Conservation (phyloP, 2,888 invertebrate genomes). For the Microplitis manilae region DNA sequence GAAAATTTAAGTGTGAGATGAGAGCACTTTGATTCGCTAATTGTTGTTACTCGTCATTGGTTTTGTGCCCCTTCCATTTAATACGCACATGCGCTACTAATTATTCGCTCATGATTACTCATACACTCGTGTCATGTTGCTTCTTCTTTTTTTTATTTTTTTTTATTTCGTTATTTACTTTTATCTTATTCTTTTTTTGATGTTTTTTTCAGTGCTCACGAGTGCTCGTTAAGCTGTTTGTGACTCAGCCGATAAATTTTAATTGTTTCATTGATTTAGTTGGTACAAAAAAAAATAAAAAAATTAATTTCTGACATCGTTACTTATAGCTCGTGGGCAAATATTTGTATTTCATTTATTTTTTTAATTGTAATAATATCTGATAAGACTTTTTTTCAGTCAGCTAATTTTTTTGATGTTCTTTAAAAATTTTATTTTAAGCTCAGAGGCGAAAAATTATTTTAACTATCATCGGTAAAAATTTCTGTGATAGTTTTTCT, state of each 20-base stretch:
- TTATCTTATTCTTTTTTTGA: background rate
- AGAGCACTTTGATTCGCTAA: background rate
- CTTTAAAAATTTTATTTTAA: no score
- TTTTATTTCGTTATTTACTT: background rate
- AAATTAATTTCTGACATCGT: no score
- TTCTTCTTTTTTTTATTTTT: no score
- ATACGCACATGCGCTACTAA: background rate
- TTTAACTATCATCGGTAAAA: no score
- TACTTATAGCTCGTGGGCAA: no score
- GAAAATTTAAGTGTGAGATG: background rate
- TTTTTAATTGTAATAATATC: no score
- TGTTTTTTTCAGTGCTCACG: background rate
- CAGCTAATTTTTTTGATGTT: no score
- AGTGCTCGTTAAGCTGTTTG: background rate
- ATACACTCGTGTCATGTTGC: no score
- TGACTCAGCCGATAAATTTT: background rate
- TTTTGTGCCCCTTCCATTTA: background rate
- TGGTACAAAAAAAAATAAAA: background rate
- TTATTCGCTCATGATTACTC: background rate
- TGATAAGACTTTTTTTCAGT: no score
- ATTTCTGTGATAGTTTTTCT: no score
- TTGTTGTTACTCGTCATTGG: background rate
- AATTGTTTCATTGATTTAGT: background rate
- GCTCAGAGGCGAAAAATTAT: no score
- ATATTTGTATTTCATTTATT: no score